phyloP scores from a whole-genome alignment of 2,888 invertebrate species.

The Nephrotoma appendiculata region DNA sequence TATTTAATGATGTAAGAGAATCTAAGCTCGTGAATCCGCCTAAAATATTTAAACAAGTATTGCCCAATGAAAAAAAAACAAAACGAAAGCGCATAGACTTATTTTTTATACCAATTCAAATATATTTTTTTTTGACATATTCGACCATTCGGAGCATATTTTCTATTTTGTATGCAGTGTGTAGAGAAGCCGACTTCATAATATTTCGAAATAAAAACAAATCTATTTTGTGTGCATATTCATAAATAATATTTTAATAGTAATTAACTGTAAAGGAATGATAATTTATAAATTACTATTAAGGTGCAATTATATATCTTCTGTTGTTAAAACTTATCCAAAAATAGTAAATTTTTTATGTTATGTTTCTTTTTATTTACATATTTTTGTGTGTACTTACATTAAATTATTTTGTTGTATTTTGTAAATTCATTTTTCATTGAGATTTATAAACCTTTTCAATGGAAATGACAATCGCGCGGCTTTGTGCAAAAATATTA shows the following conservation, averaged over 20 bases:
- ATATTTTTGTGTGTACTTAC: not conserved
- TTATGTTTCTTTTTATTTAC: not conserved
- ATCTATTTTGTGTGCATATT: not conserved
- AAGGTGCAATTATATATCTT: constrained; percentile 2
- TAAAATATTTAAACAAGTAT: not conserved
- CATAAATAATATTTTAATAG: not conserved
- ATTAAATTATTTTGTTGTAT: not conserved
- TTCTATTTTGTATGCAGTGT: not conserved
- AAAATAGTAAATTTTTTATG: not conserved
- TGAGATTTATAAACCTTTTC: not conserved
- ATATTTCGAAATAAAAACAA: not conserved
- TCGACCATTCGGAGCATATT: not conserved
- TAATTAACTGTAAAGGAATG: not conserved
- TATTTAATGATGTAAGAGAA: too few species aligned
- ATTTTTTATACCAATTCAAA: not conserved
- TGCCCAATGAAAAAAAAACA: not conserved
- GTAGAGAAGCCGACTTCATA: not conserved
- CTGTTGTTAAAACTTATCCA: not conserved
- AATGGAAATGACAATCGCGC: not conserved
- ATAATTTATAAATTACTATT: not conserved
- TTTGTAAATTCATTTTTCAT: not conserved
- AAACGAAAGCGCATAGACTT: not conserved
- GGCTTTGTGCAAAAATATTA: not conserved
- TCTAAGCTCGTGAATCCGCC: too few species aligned
- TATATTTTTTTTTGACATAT: not conserved